Base-by-base conservation (phyloP, 2,113 vertebrate genomes). In the Urocynchramus pylzowi region DNA sequence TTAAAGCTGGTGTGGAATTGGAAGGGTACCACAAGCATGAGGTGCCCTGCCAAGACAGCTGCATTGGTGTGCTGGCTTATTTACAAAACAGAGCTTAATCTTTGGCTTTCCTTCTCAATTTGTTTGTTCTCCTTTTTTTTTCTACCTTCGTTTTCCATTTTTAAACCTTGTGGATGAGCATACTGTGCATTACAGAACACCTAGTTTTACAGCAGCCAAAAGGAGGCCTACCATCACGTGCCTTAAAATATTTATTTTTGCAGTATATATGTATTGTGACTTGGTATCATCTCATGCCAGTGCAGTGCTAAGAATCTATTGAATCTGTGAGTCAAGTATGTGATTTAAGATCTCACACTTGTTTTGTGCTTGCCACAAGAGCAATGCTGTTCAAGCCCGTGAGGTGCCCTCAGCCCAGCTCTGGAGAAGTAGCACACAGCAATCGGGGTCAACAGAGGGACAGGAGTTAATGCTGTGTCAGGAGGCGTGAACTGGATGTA, bases 391-490 rank as follows among this genome's bases (percentile, higher is more conserved):
- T 53, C n/a, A 88, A 90, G n/a, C 16, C 41, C 41, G 18, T 13
- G 61, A 79, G 57, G 24, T 83, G 28, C 41, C 57, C 52, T 42
- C 23, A 28, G 12, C 18, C 45, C n/a, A 44, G 37, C 67, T 85
- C 63, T 4, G 0, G 37, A 80, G 54, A 91, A 83, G 67, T 2
- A 88, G 67, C 70, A 73, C 53, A 9, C 13, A 35, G 49, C 35
- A 47, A 1, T n/a, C 6, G 0, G 65, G 41, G 82, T 74, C 77
- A 89, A 0, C 0, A 0, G 65, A 37, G 24, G 65, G 90, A 37
- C 69, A 73, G 44, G 47, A 83, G 33, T 19, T 75, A 80, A 69
- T 26, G 26, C 53, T 53, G 56, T 61, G 37, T 69, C 67, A 79
- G 57, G 57, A 85, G 37, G 70, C 1, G 0, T 75, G 61, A 91